Conservation (phyloP, 2,113 vertebrate genomes). For the Dasyornis broadbenti region DNA sequence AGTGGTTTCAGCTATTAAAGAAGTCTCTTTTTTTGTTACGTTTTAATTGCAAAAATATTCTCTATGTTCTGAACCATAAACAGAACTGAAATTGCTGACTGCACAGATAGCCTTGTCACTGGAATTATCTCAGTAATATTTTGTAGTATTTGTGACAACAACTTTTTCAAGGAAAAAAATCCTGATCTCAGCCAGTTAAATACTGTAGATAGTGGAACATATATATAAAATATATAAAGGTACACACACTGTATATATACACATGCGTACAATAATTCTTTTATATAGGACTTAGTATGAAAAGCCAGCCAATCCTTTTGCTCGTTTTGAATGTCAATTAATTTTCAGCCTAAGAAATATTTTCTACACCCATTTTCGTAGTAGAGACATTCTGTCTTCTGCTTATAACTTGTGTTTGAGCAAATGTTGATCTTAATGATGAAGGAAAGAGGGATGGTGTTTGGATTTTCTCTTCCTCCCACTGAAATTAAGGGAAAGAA, state of each 20-base stretch:
- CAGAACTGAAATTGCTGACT: not conserved
- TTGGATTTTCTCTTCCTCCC: constrained; percentile 8
- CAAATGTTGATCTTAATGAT: not conserved
- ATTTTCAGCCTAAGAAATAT: not conserved
- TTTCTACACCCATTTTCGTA: not conserved
- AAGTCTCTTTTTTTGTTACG: not conserved
- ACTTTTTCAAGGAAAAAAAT: not conserved
- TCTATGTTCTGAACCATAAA: not conserved
- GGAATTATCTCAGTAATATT: not conserved
- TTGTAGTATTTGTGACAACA: not conserved
- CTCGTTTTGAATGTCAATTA: not conserved
- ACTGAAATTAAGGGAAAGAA: not conserved
- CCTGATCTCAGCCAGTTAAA: not conserved
- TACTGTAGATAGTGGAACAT: not conserved
- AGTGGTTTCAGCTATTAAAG: not conserved
- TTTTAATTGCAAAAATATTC: not conserved
- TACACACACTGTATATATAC: not conserved
- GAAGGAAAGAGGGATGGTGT: not conserved
- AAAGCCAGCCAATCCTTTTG: not conserved
- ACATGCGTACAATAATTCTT: not conserved
- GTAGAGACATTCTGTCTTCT: not conserved
- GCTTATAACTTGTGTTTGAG: not conserved
- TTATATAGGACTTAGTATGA: not conserved
- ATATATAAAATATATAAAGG: not conserved
- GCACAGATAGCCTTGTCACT: not conserved